Base-by-base conservation (phyloP, 2,888 invertebrate genomes). In the Julus scanicus region DNA sequence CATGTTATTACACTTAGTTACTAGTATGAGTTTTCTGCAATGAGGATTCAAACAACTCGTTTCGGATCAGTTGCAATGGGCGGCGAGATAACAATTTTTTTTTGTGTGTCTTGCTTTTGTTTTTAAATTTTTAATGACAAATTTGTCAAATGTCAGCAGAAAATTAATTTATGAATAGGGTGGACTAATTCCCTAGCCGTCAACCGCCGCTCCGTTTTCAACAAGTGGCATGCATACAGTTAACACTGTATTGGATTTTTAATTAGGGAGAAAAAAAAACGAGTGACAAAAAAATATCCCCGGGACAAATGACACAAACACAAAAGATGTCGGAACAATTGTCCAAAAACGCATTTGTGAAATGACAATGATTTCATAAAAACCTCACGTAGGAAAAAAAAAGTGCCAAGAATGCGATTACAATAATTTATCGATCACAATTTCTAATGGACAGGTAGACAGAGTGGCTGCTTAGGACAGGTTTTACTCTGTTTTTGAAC, bases 131-230 rank as follows among this genome's bases (percentile, higher is more conserved):
- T 37, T 80, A 80, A 80, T 37, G 80, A 37, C 80, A 80, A 80
- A 80, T 80, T 80, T 80, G 80, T 80, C 80, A 80, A 80, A 80
- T 80, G 80, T 37, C 80, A 80, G 15, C 80, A 37, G 11, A 80
- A 80, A 80, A 80, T 80, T 37, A 80, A 80, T 80, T 80, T 80
- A 80, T 80, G 80, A 80, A 80, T 80, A 29, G 71, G 20, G 71
- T 71, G 71, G 80, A 13, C 37, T 15, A 15, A 11, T 29, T 29
- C 71, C 71, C 71, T 29, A 29, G 44, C 53, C 53, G 2, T 53
- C 71, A 4, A 3, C 20, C 71, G 9, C 29, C 29, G 29, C 29
- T 71, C 71, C 71, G 29, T n/a, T 29, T 37, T 37, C 80, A 80
- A 80, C 80, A 37, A 80, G 80, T 80, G 80, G 13, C 80, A 80